A percentile compares a stretch with the other conserved stretches of the same genome.
These are phyloP conservation scores for Oscarella lobularis DNA, from an alignment of 37 sponge, comb jelly and placozoan species.

Conservation along the genomic window DNA sequence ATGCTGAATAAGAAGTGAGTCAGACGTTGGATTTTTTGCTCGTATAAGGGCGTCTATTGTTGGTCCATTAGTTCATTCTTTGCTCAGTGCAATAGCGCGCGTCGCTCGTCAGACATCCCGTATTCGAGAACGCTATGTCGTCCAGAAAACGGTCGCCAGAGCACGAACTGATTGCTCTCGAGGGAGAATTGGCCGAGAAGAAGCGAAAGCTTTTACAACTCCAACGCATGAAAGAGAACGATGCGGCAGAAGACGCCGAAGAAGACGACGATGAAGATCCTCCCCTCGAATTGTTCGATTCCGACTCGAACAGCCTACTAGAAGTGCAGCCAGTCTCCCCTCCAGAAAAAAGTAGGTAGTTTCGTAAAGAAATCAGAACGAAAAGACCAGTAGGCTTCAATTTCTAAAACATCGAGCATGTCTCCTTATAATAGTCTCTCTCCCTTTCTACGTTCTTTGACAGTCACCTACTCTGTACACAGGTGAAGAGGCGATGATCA, in stretches of 20 bases:
- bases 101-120: no score
- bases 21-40: no score
- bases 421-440: no score
- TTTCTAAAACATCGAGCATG: no score
- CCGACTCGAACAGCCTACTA: background rate
- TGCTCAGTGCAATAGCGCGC: no score
- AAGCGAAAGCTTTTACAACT: background rate
- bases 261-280: background rate
- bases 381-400: no score
- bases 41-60: no score
- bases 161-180: background rate
- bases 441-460: no score
- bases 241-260: background rate
- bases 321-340: background rate
- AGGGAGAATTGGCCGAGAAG: background rate
- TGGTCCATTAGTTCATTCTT: no score
- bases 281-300: background rate
- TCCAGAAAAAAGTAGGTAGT: background rate
- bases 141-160: background rate
- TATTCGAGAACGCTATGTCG: no score
- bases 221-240: background rate
- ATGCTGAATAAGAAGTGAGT: no score
- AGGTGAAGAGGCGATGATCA: background rate
- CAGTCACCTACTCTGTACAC: no score
- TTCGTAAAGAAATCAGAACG: background rate